Evolutionary conservation across 1,140 invertebrate species (phyloP).

Genomic region (Cataglyphis hispanica): DNA sequence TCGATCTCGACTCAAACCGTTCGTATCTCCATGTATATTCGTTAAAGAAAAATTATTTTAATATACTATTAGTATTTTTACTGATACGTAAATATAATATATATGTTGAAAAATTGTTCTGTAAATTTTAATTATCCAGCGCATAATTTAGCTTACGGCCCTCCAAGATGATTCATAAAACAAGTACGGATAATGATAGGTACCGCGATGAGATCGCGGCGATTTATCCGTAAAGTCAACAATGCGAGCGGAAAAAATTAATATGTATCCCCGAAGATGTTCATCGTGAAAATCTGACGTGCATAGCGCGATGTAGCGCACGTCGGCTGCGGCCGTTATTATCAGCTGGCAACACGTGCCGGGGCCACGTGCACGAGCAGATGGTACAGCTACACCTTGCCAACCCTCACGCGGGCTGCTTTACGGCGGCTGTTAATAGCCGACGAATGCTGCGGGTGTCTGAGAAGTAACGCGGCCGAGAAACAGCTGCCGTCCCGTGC

Average conservation of each 20-base stretch:
- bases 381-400: conserved; percentile 84
- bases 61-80: not conserved
- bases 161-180: conserved; percentile 1
- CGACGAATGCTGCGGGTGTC: conserved; percentile 74
- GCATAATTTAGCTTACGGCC: not conserved
- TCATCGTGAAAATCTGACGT: conserved; percentile 76
- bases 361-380: conserved; percentile 83
- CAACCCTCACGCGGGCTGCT: conserved; percentile 71
- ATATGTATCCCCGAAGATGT: conserved; percentile 32
- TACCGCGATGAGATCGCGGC: not conserved
- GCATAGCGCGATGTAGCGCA: conserved; percentile 71
- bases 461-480: conserved; percentile 72
- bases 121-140: not conserved
- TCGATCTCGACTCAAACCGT: not conserved
- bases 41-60: not conserved
- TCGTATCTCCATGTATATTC: not conserved
- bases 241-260: conserved; percentile 57
- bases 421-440: conserved; percentile 80
- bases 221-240: conserved; percentile 64
- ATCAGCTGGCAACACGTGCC: conserved; percentile 84
- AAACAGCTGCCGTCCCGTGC: conserved; percentile 67
- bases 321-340: conserved; percentile 80
- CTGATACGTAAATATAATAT: not conserved
- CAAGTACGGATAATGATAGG: conserved; percentile 1
- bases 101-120: not conserved